These are phyloP conservation scores for Glaucomys volans DNA, from an alignment of 2,113 vertebrate genomes.

Conservation along the genomic window DNA sequence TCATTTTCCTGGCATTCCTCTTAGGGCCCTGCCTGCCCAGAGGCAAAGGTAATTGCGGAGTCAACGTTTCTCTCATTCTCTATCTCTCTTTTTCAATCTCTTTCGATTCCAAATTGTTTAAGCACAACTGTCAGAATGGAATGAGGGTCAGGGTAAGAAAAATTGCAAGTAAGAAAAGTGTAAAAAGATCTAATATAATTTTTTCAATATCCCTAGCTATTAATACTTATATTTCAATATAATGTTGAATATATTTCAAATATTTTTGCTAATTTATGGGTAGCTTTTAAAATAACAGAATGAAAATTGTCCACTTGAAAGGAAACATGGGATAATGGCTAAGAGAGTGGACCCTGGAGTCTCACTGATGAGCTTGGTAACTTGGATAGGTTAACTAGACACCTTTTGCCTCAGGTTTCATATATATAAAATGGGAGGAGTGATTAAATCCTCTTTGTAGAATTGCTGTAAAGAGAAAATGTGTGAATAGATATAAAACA, in stretches of 20 bases:
- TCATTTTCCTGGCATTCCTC: not conserved
- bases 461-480: not conserved
- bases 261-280: not conserved
- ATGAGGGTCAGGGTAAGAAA: not conserved
- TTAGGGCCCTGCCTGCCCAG: not conserved
- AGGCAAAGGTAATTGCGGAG: not conserved
- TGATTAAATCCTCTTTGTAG: not conserved
- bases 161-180: not conserved
- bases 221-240: not conserved
- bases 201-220: not conserved
- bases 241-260: not conserved
- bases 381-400: not conserved
- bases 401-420: not conserved
- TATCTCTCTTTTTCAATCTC: not conserved
- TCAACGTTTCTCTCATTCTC: not conserved
- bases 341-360: accelerated
- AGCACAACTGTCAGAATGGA: not conserved
- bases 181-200: not conserved
- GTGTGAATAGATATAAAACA: not conserved
- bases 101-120: not conserved
- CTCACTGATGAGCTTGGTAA: not conserved
- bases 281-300: not conserved
- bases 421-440: not conserved
- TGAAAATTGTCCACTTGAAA: not conserved
- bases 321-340: not conserved